A percentile compares a stretch with the other conserved stretches of the same genome.
These are phyloP conservation scores for Pteromalus puparum DNA, from an alignment of 1,140 invertebrate genomes.

Conservation along the genomic window DNA sequence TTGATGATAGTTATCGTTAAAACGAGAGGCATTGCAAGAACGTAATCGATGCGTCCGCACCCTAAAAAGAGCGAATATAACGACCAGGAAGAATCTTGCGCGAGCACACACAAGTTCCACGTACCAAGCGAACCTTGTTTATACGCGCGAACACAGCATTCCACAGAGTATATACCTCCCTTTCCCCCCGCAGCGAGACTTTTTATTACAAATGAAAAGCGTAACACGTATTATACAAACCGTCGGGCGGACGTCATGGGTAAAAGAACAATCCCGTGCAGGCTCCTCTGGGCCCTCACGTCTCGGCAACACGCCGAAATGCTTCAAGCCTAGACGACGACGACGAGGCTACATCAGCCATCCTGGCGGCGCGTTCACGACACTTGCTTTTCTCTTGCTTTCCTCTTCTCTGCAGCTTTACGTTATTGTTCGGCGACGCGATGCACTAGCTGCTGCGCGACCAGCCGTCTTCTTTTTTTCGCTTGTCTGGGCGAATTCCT, in stretches of 20 bases:
- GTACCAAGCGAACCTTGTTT: background rate
- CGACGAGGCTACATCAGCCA: slow-evolving; percentile 24
- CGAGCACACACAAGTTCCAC: background rate
- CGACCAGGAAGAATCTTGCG: too few species aligned
- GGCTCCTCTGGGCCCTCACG: slow-evolving; percentile 25
- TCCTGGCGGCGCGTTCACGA: background rate
- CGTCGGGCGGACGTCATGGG: slow-evolving; percentile 51
- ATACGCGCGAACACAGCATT: background rate
- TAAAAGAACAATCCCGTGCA: background rate
- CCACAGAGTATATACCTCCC: background rate
- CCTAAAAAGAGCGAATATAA: background rate
- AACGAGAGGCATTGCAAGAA: too few species aligned
- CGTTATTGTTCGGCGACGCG: background rate
- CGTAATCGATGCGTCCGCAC: background rate
- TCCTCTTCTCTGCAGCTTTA: background rate
- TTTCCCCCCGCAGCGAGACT: background rate
- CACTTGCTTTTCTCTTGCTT: background rate
- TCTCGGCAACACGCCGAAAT: slow-evolving; percentile 17
- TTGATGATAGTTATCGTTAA: background rate
- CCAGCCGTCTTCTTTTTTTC: background rate
- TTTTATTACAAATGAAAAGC: too few species aligned
- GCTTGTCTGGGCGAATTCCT: background rate
- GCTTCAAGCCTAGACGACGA: slow-evolving; percentile 18
- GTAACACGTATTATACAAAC: slow-evolving; percentile 8
- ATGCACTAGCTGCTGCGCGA: background rate